Evolutionary conservation across 2,888 invertebrate genomes (phyloP).

Genomic region (Branchipolynoe longqiensis): DNA sequence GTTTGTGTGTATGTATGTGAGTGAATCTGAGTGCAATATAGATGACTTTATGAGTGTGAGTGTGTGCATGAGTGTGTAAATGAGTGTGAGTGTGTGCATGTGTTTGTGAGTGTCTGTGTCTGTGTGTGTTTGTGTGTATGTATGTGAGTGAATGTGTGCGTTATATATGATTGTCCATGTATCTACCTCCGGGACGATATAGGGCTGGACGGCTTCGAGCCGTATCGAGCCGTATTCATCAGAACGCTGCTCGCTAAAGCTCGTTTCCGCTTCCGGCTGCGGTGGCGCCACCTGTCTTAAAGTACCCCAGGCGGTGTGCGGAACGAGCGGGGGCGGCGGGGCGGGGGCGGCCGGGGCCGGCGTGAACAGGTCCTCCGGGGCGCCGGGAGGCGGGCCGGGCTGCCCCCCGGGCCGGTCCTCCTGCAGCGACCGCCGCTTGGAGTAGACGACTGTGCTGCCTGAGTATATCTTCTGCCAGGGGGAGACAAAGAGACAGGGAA

Average conservation of each 20-base stretch:
- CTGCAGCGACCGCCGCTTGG: constrained; percentile 39
- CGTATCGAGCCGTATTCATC: constrained; percentile 48
- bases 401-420: background rate
- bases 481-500: constrained; percentile 51
- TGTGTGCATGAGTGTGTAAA: too few relatives aligned
- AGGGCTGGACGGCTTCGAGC: constrained; percentile 11
- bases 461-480: constrained; percentile 53
- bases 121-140: too few relatives aligned
- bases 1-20: too few relatives aligned
- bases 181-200: constrained; percentile 28
- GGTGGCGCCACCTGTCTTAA: constrained; percentile 41
- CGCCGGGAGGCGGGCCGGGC: background rate
- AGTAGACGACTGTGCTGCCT: constrained; percentile 46
- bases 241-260: constrained; percentile 18
- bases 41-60: too few relatives aligned
- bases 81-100: too few relatives aligned
- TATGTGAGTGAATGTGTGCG: too few relatives aligned
- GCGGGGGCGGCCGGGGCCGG: background rate
- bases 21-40: too few relatives aligned
- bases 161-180: too few relatives aligned
- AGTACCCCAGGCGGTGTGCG: constrained; percentile 20
- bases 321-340: background rate
- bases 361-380: constrained; percentile 37
- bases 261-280: constrained; percentile 44
- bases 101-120: too few relatives aligned